These are phyloP conservation scores for Tachycineta bicolor DNA, from an alignment of 2,113 vertebrate genomes.

Conservation along the genomic window DNA sequence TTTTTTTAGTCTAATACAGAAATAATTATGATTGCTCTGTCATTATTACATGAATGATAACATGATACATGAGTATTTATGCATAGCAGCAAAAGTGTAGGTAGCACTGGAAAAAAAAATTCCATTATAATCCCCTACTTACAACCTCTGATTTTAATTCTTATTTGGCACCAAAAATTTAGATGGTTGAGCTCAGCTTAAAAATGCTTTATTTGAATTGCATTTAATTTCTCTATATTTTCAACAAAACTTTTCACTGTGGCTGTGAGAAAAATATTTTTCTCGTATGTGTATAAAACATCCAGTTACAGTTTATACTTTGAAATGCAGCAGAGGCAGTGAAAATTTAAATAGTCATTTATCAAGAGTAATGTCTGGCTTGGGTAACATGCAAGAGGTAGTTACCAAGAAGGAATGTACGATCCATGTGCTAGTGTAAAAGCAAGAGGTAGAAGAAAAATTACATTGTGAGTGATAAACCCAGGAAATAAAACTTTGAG, in stretches of 20 bases:
- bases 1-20: background rate
- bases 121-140: background rate
- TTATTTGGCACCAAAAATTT: background rate
- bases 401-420: background rate
- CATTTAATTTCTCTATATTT: background rate
- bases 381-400: background rate
- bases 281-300: background rate
- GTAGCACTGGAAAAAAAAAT: background rate
- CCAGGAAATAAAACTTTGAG: background rate
- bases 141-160: background rate
- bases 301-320: conserved; percentile 10
- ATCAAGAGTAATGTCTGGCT: conserved; percentile 15
- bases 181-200: background rate
- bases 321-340: background rate
- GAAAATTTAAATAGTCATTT: conserved; percentile 39
- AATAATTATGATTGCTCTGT: background rate
- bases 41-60: background rate
- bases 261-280: background rate
- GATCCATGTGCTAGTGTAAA: background rate
- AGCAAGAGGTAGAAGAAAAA: background rate
- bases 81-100: background rate
- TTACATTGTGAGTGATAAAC: background rate
- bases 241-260: background rate
- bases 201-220: conserved; percentile 25
- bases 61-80: background rate